Conservation (phyloP, 1,140 invertebrate genomes). For the Cydia amplana region DNA sequence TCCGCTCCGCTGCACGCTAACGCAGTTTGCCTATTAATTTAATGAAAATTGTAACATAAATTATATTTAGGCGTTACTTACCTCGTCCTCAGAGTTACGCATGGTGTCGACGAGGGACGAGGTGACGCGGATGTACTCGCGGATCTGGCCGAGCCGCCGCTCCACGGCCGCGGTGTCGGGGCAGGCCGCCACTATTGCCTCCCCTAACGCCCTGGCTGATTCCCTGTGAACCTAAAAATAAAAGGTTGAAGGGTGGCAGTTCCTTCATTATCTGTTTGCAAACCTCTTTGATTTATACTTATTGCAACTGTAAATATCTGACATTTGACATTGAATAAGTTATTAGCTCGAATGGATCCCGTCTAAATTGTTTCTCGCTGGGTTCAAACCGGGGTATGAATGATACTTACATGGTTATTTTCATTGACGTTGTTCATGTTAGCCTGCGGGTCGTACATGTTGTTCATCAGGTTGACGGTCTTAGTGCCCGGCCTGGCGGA, state of each 20-base stretch:
- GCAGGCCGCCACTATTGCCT: slow-evolving; percentile 72
- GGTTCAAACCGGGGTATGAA: no score
- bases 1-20: background rate
- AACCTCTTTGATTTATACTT: no score
- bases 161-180: slow-evolving; percentile 80
- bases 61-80: slow-evolving; percentile 46
- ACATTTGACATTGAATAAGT: no score
- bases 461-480: slow-evolving; percentile 72
- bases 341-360: slow-evolving; percentile 53
- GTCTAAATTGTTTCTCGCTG: slow-evolving; percentile 67
- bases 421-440: slow-evolving; percentile 71
- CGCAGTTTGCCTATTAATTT: background rate
- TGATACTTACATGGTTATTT: slow-evolving; percentile 63
- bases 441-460: slow-evolving; percentile 73
- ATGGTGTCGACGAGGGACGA: slow-evolving; percentile 82
- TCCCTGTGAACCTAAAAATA: slow-evolving; percentile 61
- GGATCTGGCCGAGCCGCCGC: slow-evolving; percentile 81
- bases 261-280: no score
- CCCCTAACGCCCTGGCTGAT: slow-evolving; percentile 67
- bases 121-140: slow-evolving; percentile 82
- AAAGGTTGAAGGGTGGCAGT: slow-evolving; percentile 13
- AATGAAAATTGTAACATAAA: no score
- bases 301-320: no score
- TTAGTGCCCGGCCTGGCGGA: slow-evolving; percentile 61
- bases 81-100: slow-evolving; percentile 81